phyloP scores from a whole-genome alignment of 2,797 vertebrate genomes.

The Gallinago nigripennis region DNA sequence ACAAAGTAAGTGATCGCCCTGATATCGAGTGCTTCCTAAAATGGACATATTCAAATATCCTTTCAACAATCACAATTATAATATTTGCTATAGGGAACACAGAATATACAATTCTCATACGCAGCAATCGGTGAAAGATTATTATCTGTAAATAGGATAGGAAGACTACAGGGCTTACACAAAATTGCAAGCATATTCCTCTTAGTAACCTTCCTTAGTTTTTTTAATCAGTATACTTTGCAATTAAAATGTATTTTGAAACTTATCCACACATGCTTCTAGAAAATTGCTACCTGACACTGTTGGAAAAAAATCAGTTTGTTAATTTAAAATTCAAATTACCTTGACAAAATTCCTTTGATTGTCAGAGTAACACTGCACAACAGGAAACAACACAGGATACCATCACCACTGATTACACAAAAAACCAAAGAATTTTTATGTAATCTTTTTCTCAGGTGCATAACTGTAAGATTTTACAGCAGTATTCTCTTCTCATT shows the following conservation, averaged over 20 bases:
- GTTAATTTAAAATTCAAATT: not conserved
- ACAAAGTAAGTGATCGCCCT: not conserved
- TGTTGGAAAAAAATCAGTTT: not conserved
- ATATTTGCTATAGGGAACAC: not conserved
- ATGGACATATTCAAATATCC: not conserved
- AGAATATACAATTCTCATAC: not conserved
- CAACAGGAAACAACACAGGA: not conserved
- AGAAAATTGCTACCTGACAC: not conserved
- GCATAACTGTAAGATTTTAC: not conserved
- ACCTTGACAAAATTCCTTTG: not conserved
- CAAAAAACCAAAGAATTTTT: not conserved
- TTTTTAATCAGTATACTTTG: not conserved
- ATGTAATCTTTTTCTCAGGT: not conserved
- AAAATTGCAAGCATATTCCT: not conserved
- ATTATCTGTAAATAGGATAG: not conserved
- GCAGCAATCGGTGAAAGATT: not conserved
- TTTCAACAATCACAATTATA: not conserved
- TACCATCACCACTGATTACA: not conserved
- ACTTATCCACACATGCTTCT: not conserved
- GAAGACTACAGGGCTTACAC: not conserved
- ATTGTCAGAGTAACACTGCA: not conserved
- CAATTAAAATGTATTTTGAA: not conserved
- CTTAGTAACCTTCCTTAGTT: not conserved
- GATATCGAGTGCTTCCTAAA: not conserved
- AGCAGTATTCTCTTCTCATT: not conserved